Evolutionary conservation across 2,797 vertebrate species (phyloP), one percentile per base, ranked within the genome.

Genomic region (Peromyscus eremicus): DNA sequence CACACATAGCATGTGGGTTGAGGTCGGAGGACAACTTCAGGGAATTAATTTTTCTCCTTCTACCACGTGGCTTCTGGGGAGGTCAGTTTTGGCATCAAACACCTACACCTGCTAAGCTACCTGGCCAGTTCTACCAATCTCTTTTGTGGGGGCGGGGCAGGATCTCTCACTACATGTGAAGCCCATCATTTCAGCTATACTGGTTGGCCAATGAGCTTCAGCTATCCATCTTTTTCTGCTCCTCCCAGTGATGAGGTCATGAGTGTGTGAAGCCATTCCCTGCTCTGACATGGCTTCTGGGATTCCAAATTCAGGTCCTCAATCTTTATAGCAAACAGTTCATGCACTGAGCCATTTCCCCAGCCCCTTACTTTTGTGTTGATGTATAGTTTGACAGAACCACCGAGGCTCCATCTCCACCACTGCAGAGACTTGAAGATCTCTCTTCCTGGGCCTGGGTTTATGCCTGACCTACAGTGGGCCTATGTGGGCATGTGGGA

Each of bases 371-470:
- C 34, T 25, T 95, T 68, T 19, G 62, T 68, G 25, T 43, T 70
- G 19, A 80, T 0, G 8, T 5, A 2, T 3, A 94, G 14, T 29
- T 66, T 76, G n/a, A 11, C 0, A 34, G 14, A 57, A 43, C 60
- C 49, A 29, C 19, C 55, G 9, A 34, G 3, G 21, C n/a, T 7
- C 25, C 13, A 11, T 37, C n/a, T 89, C 3, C 0, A 0, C 1
- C n/a, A 37, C 16, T 29, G 19, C 77, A 46, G 83, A 73, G 66
- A 77, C 71, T 11, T 57, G 32, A 21, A n/a, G 73, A 52, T 77
- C 16, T 32, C n/a, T 37, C 0, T 46, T 14, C 60, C 13, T 12
- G 90, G 19, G 13, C 27, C 62, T 52, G 70, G 27, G 10, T 62
- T 14, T 11, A 12, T 11, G 4, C 32, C 73, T 32, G 55, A 46